These are phyloP conservation scores for Nibea albiflora DNA, from an alignment of 2,113 vertebrate species.

Conservation along the genomic window DNA sequence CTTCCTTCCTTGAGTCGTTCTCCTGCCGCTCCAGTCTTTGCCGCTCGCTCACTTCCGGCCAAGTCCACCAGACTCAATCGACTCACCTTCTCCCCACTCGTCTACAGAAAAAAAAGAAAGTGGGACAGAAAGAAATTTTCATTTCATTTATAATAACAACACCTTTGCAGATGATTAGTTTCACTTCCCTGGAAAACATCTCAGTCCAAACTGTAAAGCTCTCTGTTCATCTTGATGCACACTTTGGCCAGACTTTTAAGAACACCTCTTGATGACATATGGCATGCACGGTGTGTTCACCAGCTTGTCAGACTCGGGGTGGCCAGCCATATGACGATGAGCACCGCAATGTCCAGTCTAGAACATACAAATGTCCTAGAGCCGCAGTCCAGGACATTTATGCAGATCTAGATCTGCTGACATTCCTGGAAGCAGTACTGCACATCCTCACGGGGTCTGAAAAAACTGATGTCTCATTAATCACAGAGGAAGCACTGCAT, in stretches of 20 bases:
- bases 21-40: constrained; percentile 96
- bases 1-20: constrained; percentile 98
- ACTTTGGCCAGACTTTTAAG: background rate
- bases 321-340: background rate
- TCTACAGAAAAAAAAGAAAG: constrained; percentile 78
- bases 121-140: background rate
- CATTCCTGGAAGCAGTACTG: background rate
- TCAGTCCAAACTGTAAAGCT: background rate
- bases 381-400: background rate
- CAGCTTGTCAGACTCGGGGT: background rate
- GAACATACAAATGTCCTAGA: background rate
- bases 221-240: background rate
- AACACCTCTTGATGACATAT: background rate
- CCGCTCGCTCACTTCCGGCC: constrained; percentile 96
- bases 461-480: constrained; percentile 15
- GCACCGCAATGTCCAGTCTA: background rate
- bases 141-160: background rate
- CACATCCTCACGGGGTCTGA: constrained; percentile 6
- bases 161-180: background rate
- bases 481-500: constrained; percentile 15
- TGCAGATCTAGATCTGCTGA: background rate
- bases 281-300: background rate
- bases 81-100: constrained; percentile 97
- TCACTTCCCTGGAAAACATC: background rate
- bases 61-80: constrained; percentile 96